phyloP scores from a whole-genome alignment of 2,797 vertebrate species.

The Picus viridis region DNA sequence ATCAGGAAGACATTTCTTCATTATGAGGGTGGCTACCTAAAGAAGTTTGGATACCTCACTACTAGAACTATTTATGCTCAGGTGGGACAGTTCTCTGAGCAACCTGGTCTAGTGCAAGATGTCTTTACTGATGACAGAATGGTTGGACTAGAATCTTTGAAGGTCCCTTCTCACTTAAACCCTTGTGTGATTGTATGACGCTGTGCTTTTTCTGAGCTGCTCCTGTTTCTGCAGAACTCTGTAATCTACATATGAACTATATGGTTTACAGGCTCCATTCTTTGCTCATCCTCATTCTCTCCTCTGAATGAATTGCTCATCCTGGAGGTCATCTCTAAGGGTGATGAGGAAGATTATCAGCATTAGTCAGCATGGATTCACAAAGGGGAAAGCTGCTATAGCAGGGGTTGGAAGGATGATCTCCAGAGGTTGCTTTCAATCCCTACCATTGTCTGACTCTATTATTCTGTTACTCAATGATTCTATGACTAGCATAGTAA shows the following conservation, averaged over 20 bases:
- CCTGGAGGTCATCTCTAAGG: background rate
- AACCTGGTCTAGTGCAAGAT: background rate
- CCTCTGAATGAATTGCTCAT: background rate
- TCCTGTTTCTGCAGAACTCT: background rate
- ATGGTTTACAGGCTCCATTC: background rate
- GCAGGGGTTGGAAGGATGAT: no score
- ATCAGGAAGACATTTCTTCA: background rate
- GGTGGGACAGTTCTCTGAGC: background rate
- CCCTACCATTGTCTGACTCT: no score
- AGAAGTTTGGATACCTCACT: background rate
- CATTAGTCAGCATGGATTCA: no score
- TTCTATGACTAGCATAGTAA: background rate
- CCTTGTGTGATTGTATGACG: background rate
- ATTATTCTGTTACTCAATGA: no score
- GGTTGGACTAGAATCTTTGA: background rate
- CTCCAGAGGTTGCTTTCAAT: no score
- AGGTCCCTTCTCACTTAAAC: background rate
- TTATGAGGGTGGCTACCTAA: background rate
- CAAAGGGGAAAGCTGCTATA: no score
- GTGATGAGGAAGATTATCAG: no score
- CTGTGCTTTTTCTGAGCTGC: background rate
- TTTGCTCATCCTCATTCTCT: background rate
- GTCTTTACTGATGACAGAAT: background rate
- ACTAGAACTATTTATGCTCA: background rate
- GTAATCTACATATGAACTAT: background rate